phyloP scores from a whole-genome alignment of 2,113 vertebrate species.

The Turnix velox region DNA sequence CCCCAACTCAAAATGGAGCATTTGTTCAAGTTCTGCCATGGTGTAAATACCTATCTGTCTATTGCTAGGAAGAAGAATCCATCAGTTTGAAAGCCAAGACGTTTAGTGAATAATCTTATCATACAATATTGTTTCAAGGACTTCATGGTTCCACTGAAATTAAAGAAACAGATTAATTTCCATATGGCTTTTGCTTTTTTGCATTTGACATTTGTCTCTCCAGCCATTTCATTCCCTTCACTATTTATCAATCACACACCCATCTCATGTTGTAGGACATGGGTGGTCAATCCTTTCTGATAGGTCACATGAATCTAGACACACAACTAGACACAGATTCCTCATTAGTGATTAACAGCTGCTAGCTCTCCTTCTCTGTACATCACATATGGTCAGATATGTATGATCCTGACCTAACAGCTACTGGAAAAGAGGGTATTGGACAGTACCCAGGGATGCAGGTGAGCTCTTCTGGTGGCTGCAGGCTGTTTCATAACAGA shows the following conservation, averaged over 20 bases:
- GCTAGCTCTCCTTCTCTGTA: background rate
- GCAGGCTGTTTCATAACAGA: accelerated
- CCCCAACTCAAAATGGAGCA: background rate
- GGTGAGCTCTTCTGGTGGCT: background rate
- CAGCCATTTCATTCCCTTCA: background rate
- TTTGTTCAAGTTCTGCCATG: background rate
- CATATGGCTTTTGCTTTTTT: background rate
- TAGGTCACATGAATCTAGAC: background rate
- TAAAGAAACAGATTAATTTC: background rate
- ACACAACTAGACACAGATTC: background rate
- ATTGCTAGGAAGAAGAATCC: background rate
- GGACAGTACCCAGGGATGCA: background rate
- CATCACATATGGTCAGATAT: accelerated
- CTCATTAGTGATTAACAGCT: background rate
- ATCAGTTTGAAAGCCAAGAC: background rate
- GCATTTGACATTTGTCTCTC: background rate
- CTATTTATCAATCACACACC: background rate
- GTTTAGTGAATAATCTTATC: background rate
- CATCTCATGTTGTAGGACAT: background rate
- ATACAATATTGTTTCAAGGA: background rate
- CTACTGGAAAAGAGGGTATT: background rate
- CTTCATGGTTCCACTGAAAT: background rate
- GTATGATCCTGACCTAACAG: background rate
- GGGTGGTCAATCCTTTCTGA: background rate
- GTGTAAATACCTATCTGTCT: background rate